Conservation (phyloP, 2,113 vertebrate species). For the Furnarius figulus region DNA sequence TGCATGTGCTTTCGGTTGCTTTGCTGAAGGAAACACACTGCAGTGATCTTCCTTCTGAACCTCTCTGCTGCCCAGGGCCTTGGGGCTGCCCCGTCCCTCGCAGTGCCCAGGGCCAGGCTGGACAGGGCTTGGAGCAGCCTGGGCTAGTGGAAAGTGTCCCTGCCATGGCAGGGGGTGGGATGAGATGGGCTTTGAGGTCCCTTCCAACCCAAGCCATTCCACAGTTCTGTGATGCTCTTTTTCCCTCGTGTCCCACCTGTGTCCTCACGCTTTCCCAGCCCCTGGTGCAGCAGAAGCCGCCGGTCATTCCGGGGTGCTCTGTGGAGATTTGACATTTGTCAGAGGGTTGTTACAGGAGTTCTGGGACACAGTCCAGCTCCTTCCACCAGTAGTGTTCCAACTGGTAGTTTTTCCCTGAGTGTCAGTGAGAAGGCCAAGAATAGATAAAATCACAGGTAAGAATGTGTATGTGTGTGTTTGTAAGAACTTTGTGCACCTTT, state of each 20-base stretch:
- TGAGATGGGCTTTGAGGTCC: not conserved
- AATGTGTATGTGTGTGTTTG: not conserved
- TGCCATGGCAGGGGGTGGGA: not conserved
- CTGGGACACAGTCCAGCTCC: not conserved
- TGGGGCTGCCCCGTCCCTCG: not conserved
- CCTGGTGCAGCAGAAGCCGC: not conserved
- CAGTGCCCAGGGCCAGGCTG: not conserved
- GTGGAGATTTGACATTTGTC: not conserved
- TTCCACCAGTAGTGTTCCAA: not conserved
- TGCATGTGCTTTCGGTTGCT: conserved; percentile 53
- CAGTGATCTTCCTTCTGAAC: not conserved
- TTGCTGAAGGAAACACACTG: not conserved
- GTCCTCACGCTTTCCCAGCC: not conserved
- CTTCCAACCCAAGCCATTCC: not conserved
- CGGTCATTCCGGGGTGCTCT: not conserved
- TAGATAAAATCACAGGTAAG: not conserved
- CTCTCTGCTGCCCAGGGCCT: not conserved
- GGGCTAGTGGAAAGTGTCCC: not conserved
- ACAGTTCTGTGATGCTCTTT: not conserved
- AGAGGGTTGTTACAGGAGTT: not conserved
- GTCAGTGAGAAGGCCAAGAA: not conserved
- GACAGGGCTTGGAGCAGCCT: not conserved
- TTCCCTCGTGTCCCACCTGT: not conserved
- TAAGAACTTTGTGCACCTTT: not conserved
- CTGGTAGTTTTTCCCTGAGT: not conserved